These are phyloP conservation scores for Microcaecilia unicolor DNA, from an alignment of 2,797 vertebrate species.

Conservation along the genomic window DNA sequence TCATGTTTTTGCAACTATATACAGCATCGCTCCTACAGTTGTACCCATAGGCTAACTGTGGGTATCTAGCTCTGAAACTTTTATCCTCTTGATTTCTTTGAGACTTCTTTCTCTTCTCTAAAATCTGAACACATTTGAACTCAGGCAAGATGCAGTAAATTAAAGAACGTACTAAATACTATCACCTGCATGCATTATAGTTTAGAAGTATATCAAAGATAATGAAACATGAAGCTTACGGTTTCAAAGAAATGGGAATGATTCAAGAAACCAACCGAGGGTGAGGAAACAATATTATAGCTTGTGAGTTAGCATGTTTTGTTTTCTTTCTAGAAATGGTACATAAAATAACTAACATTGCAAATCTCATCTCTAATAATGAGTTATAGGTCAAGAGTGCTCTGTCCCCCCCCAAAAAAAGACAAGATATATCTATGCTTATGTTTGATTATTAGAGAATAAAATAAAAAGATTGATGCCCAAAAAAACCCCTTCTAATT, in stretches of 20 bases:
- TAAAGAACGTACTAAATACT: too few species aligned
- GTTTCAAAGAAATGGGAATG: slow-evolving; percentile 4
- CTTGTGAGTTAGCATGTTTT: background rate
- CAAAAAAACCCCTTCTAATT: slow-evolving; percentile 53
- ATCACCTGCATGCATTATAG: too few species aligned
- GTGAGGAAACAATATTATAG: background rate
- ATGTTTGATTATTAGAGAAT: slow-evolving; percentile 30
- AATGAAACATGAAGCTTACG: too few species aligned
- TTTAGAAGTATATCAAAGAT: too few species aligned
- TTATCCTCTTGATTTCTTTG: too few species aligned
- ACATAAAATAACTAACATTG: slow-evolving; percentile 17
- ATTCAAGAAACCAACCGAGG: background rate
- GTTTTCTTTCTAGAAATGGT: background rate
- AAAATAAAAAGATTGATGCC: slow-evolving; percentile 36
- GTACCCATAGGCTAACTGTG: too few species aligned
- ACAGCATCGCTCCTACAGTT: too few species aligned
- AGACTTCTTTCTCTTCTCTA: too few species aligned
- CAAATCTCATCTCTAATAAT: slow-evolving; percentile 18
- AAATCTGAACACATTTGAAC: too few species aligned
- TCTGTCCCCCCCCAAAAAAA: slow-evolving; percentile 16
- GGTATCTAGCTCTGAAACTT: too few species aligned
- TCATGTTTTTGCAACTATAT: too few species aligned
- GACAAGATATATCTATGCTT: slow-evolving; percentile 18
- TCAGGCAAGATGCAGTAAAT: too few species aligned
- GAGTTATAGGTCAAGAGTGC: slow-evolving; percentile 13